phyloP scores from a whole-genome alignment of 2,113 vertebrate genomes.

The Ardeotis arabs region DNA sequence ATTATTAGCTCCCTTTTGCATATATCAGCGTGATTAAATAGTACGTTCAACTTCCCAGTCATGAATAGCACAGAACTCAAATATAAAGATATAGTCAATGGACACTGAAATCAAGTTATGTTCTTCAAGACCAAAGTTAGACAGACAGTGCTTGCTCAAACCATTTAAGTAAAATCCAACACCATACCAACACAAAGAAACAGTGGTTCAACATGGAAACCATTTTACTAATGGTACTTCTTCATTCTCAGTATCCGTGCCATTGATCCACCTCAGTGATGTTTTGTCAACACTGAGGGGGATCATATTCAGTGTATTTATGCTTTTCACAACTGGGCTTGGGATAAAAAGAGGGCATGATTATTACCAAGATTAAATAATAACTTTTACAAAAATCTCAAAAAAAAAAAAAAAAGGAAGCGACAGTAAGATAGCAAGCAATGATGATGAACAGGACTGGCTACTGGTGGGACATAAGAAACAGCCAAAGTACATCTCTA shows the following conservation, averaged over 20 bases:
- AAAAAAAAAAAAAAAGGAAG: not conserved
- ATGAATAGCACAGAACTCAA: not conserved
- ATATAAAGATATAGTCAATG: not conserved
- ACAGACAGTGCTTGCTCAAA: not conserved
- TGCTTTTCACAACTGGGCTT: not conserved
- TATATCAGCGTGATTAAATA: not conserved
- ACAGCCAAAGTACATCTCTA: not conserved
- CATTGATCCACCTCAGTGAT: not conserved
- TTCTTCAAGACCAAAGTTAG: not conserved
- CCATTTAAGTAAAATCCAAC: not conserved
- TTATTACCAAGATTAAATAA: not conserved
- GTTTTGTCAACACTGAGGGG: not conserved
- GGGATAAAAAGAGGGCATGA: not conserved
- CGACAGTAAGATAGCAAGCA: not conserved
- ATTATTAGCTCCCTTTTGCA: not conserved
- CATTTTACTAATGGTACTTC: fast-evolving
- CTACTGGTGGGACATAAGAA: not conserved
- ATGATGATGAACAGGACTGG: not conserved
- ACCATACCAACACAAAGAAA: not conserved
- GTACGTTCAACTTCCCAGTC: not conserved
- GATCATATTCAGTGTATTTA: not conserved
- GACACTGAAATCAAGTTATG: not conserved
- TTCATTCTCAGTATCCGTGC: not conserved
- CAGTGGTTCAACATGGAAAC: not conserved
- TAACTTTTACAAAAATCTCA: too few species aligned